Base-by-base conservation (phyloP, 2,888 invertebrate genomes). In the Amiota communis region DNA sequence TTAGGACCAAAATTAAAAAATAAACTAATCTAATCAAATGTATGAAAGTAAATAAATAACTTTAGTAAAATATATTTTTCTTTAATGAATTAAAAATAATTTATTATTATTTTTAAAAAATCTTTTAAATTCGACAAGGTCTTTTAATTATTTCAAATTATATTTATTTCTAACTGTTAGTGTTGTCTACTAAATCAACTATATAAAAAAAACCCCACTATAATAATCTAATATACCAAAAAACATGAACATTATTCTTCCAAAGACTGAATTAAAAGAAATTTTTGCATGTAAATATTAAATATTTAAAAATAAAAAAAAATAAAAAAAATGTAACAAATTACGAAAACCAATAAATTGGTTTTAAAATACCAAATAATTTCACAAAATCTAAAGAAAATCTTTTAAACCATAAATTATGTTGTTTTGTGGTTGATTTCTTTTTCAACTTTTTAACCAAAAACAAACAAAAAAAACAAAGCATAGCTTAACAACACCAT, bases 211-310 rank as follows among this genome's bases (percentile, higher is more conserved):
- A 59, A 20, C 6, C n/a, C 15, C 15, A 59, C 20, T 36, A 59
- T 59, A 59, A 20, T 2, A 20, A 15, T 20, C 8, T 20, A 59
- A 15, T 59, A 59, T 15, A 17, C 20, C 15, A 15, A 76, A 70
- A 69, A 78, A 81, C 74, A 79, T 85, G 74, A 84, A 86, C 83
- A 83, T 87, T 87, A 86, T 87, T 88, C 88, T 88, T 87, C 88
- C 87, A 87, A 87, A 87, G 87, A 87, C 87, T 87, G 87, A 87
- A 87, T 86, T 87, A 74, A 81, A n/a, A 79, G 36, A 59, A 59
- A 84, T 82, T 82, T 82, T 81, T 82, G 83, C 82, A 85, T 82
- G 85, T 87, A 87, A 81, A 87, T 87, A 86, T n/a, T 56, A 69
- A 76, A 47, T 63, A 72, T 71, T 63, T 59, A 71, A 61, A 71